Conservation (phyloP, 2,113 vertebrate species). For the Dasyprocta punctata region DNA sequence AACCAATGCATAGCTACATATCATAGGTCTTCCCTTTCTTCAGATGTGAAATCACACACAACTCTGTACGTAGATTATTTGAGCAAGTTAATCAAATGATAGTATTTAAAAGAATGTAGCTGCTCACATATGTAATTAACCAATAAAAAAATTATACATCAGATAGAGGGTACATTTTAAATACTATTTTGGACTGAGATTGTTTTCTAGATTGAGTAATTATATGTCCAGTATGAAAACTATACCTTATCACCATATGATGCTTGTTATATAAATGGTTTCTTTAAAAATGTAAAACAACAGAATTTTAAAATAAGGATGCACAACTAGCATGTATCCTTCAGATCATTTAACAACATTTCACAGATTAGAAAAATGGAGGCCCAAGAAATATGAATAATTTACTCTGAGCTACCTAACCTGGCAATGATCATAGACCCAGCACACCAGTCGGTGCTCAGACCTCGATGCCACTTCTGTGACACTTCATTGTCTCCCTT, state of each 20-base stretch:
- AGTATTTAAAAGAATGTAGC: not conserved
- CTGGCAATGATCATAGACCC: not conserved
- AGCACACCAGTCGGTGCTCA: not conserved
- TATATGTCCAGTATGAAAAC: not conserved
- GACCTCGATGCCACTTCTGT: not conserved
- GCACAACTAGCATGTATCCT: not conserved
- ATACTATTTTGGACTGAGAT: not conserved
- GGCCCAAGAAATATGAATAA: not conserved
- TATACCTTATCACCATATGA: not conserved
- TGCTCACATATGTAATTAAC: not conserved
- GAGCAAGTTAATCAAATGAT: not conserved
- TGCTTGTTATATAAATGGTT: not conserved
- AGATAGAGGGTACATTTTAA: not conserved
- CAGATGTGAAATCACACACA: not conserved
- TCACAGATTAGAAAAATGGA: constrained; percentile 30
- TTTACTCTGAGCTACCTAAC: not conserved
- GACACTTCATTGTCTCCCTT: not conserved
- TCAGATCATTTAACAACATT: not conserved
- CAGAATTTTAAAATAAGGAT: not conserved
- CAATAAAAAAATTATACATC: not conserved
- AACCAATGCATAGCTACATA: not conserved
- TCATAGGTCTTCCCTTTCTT: not conserved
- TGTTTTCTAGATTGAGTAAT: constrained; percentile 8
- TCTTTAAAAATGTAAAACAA: constrained; percentile 34
- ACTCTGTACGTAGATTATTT: not conserved